Evolutionary conservation across 2,888 invertebrate genomes (phyloP), one percentile per base, ranked within the genome.

Genomic region (Eurois occulta): DNA sequence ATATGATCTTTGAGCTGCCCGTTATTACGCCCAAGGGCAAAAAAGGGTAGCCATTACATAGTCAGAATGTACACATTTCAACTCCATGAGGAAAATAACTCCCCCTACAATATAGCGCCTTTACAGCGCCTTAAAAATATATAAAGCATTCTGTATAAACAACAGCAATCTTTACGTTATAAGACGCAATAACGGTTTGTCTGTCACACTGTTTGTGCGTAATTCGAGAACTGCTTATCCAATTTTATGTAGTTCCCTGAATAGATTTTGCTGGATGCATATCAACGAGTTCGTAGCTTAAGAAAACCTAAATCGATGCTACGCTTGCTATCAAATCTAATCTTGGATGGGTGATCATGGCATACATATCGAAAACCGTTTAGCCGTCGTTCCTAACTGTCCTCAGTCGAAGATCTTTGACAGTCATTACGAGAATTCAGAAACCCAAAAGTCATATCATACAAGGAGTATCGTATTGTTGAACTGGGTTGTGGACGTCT

Each of bases 41-140:
- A 72, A 80, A 80, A 71, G 71, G 80, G 67, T 82, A 55, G n/a
- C 43, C 58, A 60, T 82, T 82, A 77, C 64, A 43, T 52, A 43
- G n/a, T 21, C 32, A 35, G 55, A 41, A 72, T 55, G n/a, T 74
- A 66, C 60, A 52, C 67, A 84, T 68, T 52, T 43, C 35, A 32
- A 71, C 41, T 68, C 58, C 48, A 65, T 41, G 46, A 65, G 62
- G 70, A 78, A 67, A 72, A 83, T 81, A 83, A 83, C 60, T 71
- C 28, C 16, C 13, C 24, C 28, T 24, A 41, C 68, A 35, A 65
- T 66, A 72, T 78, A 72, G 11, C n/a, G 58, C 18, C 58, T 69
- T 8, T 52, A 60, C n/a, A 55, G 32, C 16, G 6, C 1, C 65
- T 46, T 10, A 64, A 41, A 65, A 69, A 76, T 48, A 21, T 43